Base-by-base conservation (phyloP, 2,113 vertebrate genomes). In the Synchiropus splendidus region DNA sequence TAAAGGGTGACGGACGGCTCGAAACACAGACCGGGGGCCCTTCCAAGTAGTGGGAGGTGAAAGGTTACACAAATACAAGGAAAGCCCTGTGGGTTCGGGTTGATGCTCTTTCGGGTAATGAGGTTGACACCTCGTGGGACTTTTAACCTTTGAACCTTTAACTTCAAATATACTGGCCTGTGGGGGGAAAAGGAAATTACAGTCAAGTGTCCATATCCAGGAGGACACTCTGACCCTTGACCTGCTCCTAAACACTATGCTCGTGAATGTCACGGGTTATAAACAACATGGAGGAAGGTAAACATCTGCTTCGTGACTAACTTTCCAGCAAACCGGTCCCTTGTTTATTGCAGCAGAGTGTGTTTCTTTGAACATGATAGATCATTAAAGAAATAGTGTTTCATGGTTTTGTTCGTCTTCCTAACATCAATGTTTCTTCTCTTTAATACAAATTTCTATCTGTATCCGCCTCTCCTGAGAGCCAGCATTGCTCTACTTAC, bases 321-420 rank as follows among this genome's bases (percentile, higher is more conserved):
- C 39, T 41, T 14, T 9, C 10, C 12, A 6, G 38, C 37, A 18
- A 10, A 18, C 17, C 39, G 18, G 17, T 42, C 80, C 81, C 77
- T 60, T 77, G 77, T 74, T 75, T 77, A 77, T 77, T 58, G 64
- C 70, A 48, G 67, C 48, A 43, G 53, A 47, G 70, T 61, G 13
- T 70, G 70, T 75, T 71, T 66, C 72, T 81, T 80, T 85, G 74
- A 82, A 82, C 76, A 75, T 72, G 79, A 78, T 76, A 69, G 72
- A 75, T 84, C 75, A 83, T 83, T 85, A 84, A 84, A 82, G 72
- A 72, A 76, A 72, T 78, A 72, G 69, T 77, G 72, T 82, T 61
- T 66, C 48, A 21, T 41, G 78, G 70, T 81, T 86, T 84, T 81
- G 75, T 86, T 83, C 78, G 79, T 79, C 75, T 76, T 67, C 66